Evolutionary conservation across 23 tunicate species (phyloP), one percentile per base, ranked within the genome.

Genomic region (Ciona savignyi): DNA sequence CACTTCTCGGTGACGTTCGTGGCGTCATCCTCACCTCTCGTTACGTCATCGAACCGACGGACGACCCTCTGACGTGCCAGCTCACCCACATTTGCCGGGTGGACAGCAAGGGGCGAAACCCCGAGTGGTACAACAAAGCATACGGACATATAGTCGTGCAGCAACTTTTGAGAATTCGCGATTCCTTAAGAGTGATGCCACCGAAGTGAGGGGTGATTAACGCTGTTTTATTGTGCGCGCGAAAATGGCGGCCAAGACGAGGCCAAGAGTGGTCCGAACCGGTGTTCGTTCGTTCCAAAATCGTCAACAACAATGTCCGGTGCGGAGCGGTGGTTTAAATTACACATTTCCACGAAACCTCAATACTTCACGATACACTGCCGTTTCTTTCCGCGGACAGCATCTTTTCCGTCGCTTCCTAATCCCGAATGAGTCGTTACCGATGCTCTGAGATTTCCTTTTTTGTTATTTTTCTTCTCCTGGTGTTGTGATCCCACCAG

Each of bases 61-160:
- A 80, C 30, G 73, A 63, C 27, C 75, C 84, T 30, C 61, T 42
- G 48, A 83, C 68, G 56, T 82, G 96, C 32, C 23, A 23, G 20
- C 60, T 89, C 0, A 89, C 85, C 26, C 81, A 80, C 73, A 33
- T 89, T 33, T 49, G 84, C 48, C 72, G 96, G 25, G 87, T 78
- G 25, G 96, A 89, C 76, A 78, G 81, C 33, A 77, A 78, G 48
- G 96, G 96, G 0, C 84, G 96, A 27, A 83, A 83, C 70, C 96
- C 96, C 29, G 88, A 89, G 35, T 89, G 96, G 96, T 89, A 89
- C 72, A 82, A 88, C 70, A 89, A 83, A 66, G 81, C 86, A 25
- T 86, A 74, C 68, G 93, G 93, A 33, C 85, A 86, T 60, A 35
- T 80, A 23, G 85, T 67, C 4, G 22, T 33, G 9, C 81, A 51